Base-by-base conservation (phyloP, 2,113 vertebrate species). In the Chelonoidis abingdonii region DNA sequence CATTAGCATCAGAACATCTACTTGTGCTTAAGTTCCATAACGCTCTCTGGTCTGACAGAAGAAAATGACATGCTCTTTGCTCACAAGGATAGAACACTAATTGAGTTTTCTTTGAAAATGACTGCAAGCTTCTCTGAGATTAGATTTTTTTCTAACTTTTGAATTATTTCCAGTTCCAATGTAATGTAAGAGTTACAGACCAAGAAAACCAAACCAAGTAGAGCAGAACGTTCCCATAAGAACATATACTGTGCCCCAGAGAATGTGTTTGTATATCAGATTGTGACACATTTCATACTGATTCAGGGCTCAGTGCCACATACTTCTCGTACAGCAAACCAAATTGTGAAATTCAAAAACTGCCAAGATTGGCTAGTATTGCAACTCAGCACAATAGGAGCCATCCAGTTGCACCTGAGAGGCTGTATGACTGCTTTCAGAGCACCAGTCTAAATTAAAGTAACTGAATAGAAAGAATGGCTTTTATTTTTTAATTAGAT, bases 181-280 rank as follows among this genome's bases (percentile, higher is more conserved):
- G n/a, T 49, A 91, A 89, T 82, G 80, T 93, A 92, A 97, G 97
- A 95, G 82, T 95, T 93, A 88, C 27, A 95, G 82, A 92, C 56
- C 87, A 90, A 87, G 88, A 91, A 94, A 90, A 85, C 44, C 72
- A 91, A 95, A 94, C 44, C 41, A 96, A 98, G 87, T 82, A 93
- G 81, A 97, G 92, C 95, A 97, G 90, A 98, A 96, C 92, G 57
- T 97, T 95, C 80, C 62, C 92, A 76, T 96, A 92, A 95, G 95
- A 95, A 90, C 79, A 95, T 89, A 80, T 90, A 41, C 82, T 16
- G 1, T 86, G 84, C 89, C 92, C 95, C 86, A 94, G 95, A 96
- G 57, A 92, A 96, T 96, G 90, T 97, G 92, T 97, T 98, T 98
- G 87, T 96, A 3, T 93, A 95, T 97, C 85, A 97, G 91, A 97